A percentile compares a stretch with the other conserved stretches of the same genome.
These are phyloP conservation scores for Cheilosia soror DNA, from an alignment of 2,888 invertebrate genomes.

Conservation along the genomic window DNA sequence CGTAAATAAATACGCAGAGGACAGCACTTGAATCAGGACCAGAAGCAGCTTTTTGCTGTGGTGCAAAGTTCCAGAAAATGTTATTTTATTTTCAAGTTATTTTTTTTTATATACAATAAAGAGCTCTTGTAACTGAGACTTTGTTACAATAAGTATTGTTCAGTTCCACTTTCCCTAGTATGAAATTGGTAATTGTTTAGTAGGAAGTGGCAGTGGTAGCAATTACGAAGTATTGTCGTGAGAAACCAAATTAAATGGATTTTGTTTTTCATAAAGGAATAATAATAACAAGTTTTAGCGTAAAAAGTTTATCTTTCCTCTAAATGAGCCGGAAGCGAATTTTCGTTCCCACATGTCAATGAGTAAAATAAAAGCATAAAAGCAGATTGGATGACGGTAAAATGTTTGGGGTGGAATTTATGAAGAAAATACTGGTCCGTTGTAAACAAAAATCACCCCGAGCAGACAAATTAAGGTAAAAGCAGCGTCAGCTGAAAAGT, in stretches of 20 bases:
- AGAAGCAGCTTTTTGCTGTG: constrained; percentile 48
- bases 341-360: not conserved
- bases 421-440: not conserved
- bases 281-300: not conserved
- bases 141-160: constrained; percentile 51
- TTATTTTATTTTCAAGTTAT: constrained; percentile 8
- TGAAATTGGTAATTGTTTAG: constrained; percentile 51
- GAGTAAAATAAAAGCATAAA: not conserved
- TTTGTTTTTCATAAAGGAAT: constrained; percentile 10
- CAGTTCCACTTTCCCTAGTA: constrained; percentile 19
- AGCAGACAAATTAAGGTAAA: not conserved
- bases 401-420: not conserved
- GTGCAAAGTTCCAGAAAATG: constrained; percentile 50
- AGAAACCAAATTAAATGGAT: constrained; percentile 34
- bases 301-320: not conserved
- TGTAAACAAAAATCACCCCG: not conserved
- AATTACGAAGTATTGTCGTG: constrained; percentile 8
- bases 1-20: constrained; percentile 52
- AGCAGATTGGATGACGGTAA: not conserved
- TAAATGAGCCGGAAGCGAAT: not conserved
- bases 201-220: constrained; percentile 4
- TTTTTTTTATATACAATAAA: constrained; percentile 38
- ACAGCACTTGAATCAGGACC: constrained; percentile 56
- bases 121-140: constrained; percentile 48
- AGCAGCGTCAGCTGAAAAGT: not conserved